These are phyloP conservation scores for Lathamus discolor DNA, from an alignment of 2,113 vertebrate genomes.

Conservation along the genomic window DNA sequence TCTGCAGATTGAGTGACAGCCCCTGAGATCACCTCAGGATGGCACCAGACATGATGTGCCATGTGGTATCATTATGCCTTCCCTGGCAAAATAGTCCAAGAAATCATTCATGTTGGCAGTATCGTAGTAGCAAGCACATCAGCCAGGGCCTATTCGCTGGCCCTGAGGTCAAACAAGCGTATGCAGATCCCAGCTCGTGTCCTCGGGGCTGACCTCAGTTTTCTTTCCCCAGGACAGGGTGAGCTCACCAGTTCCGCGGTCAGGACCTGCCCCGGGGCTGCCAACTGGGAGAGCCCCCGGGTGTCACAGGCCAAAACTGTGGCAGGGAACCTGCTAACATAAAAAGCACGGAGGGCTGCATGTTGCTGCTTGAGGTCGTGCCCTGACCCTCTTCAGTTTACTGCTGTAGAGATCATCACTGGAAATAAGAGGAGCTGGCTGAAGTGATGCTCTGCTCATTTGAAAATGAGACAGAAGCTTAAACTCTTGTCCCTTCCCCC, in stretches of 20 bases:
- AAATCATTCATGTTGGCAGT: neutral
- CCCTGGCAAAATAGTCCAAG: neutral
- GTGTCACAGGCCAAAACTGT: neutral
- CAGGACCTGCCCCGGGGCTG: neutral
- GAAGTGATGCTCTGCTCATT: neutral
- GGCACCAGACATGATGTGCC: neutral
- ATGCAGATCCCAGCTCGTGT: neutral
- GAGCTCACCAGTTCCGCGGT: neutral
- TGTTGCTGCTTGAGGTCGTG: neutral
- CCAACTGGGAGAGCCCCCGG: neutral
- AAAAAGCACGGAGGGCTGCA: neutral
- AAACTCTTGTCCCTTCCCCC: neutral
- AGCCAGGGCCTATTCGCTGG: neutral
- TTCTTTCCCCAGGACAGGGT: neutral
- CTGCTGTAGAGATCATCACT: neutral
- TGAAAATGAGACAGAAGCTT: neutral
- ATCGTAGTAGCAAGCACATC: accelerated
- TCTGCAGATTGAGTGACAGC: neutral
- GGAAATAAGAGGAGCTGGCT: neutral
- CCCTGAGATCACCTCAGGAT: neutral
- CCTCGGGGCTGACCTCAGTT: neutral
- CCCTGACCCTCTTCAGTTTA: neutral
- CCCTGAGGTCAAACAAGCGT: neutral
- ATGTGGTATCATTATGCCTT: accelerated
- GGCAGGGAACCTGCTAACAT: neutral